A percentile compares a stretch with the other conserved stretches of the same genome.
Conservation (phyloP, 2,888 invertebrate species). For the Hypomecis atomaria region DNA sequence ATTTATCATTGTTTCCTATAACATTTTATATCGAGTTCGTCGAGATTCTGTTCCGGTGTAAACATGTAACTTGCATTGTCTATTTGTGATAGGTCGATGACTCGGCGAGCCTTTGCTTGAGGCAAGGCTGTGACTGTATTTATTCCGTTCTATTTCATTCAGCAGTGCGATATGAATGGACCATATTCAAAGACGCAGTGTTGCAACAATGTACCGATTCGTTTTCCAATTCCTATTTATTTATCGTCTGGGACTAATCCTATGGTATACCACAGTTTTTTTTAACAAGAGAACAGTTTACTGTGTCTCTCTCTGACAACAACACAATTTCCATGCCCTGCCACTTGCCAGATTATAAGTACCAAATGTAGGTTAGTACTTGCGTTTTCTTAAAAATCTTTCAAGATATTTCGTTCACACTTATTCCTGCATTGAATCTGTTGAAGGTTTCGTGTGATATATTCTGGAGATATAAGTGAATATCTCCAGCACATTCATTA, state of each 20-base stretch:
- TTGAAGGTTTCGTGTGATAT: no score
- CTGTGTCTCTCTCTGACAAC: no score
- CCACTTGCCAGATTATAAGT: no score
- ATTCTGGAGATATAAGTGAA: background rate
- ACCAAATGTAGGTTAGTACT: no score
- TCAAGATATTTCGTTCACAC: no score
- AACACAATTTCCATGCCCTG: no score
- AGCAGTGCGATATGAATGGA: conserved; percentile 5
- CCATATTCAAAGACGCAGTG: background rate
- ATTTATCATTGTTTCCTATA: conserved; percentile 46
- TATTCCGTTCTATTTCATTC: conserved; percentile 1
- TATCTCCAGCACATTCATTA: conserved; percentile 13
- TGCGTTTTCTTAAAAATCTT: no score
- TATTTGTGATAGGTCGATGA: conserved; percentile 15
- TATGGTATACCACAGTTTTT: no score
- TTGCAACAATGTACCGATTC: background rate
- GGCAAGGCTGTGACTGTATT: background rate
- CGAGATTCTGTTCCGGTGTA: conserved; percentile 26
- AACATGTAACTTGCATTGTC: conserved; percentile 20
- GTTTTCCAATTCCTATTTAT: no score
- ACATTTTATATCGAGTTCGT: conserved; percentile 25
- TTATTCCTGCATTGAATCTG: no score
- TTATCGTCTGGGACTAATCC: no score
- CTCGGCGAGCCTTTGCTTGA: background rate
- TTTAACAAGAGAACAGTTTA: no score